Evolutionary conservation across 2,113 vertebrate genomes (phyloP).

Genomic region (Propithecus coquereli): DNA sequence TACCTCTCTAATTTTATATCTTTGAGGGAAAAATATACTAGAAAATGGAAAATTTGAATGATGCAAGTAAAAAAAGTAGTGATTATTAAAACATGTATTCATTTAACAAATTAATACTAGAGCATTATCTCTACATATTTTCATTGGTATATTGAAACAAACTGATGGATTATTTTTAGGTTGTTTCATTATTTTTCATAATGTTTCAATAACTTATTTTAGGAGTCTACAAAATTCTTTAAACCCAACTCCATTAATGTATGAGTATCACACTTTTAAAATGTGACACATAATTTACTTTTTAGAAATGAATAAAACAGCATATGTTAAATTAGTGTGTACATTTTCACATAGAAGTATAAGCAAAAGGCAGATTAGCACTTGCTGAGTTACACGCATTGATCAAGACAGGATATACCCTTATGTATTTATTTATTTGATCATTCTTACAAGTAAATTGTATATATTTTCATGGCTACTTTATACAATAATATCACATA

Average conservation of each 20-base stretch:
- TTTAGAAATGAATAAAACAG: not conserved
- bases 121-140: not conserved
- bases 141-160: not conserved
- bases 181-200: not conserved
- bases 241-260: not conserved
- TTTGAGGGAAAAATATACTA: not conserved
- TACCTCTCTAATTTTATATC: not conserved
- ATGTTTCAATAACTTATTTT: not conserved
- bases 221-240: not conserved
- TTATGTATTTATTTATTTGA: constrained; percentile 46
- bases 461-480: constrained; percentile 44
- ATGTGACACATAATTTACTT: not conserved
- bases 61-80: not conserved
- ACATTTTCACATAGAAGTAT: not conserved
- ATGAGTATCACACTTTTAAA: not conserved
- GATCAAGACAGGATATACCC: constrained; percentile 11
- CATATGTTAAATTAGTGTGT: not conserved
- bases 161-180: not conserved
- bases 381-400: not conserved
- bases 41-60: not conserved
- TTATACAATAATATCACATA: constrained; percentile 46
- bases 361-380: not conserved
- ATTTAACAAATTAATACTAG: not conserved
- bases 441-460: constrained; percentile 43
- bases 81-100: not conserved